Base-by-base conservation (phyloP, 1,140 invertebrate species). In the Caenorhabditis brenneri region DNA sequence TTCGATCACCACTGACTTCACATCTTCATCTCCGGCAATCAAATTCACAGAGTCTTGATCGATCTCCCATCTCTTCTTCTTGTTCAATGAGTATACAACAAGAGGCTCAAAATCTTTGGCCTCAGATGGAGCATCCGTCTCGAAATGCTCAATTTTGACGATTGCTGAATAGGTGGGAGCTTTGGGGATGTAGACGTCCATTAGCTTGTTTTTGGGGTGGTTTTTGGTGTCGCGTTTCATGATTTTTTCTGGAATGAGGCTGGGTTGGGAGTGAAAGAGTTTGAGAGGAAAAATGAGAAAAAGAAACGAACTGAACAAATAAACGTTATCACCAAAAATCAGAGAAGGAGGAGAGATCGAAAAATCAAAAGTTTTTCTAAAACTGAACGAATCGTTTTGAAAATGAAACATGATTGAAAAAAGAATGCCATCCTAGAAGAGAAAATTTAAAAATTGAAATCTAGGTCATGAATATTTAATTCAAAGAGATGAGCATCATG, bases 121-220 rank as follows among this genome's bases (percentile, higher is more conserved):
- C 22, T 74, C 65, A 2, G 65, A n/a, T 74, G 65, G 65, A 42
- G 65, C 36, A 42, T 74, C 65, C 1, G 24, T 74, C 10, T 74
- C 65, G 19, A 74, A 74, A 42, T 74, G 65, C 36, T 74, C 65
- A n/a, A 74, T 74, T 74, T 74, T 74, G n/a, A 74, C 65, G 15
- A 74, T 42, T 6, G 65, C n/a, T 1, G 65, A 74, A n/a, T 42
- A 46, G 19, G 65, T 74, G 4, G 65, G 65, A n/a, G 65, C 65
- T 10, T 42, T 74, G 9, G 10, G 12, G n/a, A 74, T 74, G 36
- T 74, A 74, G 36, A 24, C 42, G 33, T 74, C 36, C 65, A 74
- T 39, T 7, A 74, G 65, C 24, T 36, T 33, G 29, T 74, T 74
- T 74, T 22, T 74, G 9, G 65, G 19, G 36, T 74, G 65, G 22